These are phyloP conservation scores for Andrena dorsata DNA, from an alignment of 2,888 invertebrate genomes.

Conservation along the genomic window DNA sequence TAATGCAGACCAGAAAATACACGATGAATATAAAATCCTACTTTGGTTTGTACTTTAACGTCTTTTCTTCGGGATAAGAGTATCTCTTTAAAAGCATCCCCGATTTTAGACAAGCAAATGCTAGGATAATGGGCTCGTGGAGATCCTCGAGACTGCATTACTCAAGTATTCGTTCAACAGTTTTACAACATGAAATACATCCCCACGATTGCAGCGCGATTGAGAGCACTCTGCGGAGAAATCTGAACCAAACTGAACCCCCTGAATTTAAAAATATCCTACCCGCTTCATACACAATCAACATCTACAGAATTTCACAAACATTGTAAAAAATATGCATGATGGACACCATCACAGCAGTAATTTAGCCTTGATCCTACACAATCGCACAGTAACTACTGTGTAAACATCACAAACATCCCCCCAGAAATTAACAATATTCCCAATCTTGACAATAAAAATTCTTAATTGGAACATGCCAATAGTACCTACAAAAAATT, in stretches of 20 bases:
- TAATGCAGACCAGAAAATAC: not conserved
- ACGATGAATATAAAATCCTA: too few relatives aligned
- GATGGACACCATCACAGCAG: too few relatives aligned
- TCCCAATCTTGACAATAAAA: too few relatives aligned
- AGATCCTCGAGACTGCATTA: slow-evolving; percentile 5
- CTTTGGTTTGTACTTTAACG: not conserved
- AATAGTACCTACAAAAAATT: too few relatives aligned
- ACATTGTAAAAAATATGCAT: too few relatives aligned
- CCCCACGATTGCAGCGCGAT: not conserved
- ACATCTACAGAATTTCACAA: not conserved
- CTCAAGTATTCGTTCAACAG: not conserved
- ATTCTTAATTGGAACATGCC: too few relatives aligned
- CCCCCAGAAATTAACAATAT: too few relatives aligned
- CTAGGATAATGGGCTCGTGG: not conserved
- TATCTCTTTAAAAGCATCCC: slow-evolving; percentile 5
- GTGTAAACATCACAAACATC: too few relatives aligned
- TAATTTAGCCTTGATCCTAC: too few relatives aligned
- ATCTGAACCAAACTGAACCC: not conserved
- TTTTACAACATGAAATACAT: slow-evolving; percentile 3
- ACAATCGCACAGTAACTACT: too few relatives aligned
- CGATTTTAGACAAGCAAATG: slow-evolving; percentile 11
- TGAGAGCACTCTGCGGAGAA: slow-evolving; percentile 1
- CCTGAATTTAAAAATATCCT: not conserved
- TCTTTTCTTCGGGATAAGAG: not conserved
- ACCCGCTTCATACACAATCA: not conserved